Base-by-base conservation (phyloP, 2,113 vertebrate genomes). In the Caranx melampygus region DNA sequence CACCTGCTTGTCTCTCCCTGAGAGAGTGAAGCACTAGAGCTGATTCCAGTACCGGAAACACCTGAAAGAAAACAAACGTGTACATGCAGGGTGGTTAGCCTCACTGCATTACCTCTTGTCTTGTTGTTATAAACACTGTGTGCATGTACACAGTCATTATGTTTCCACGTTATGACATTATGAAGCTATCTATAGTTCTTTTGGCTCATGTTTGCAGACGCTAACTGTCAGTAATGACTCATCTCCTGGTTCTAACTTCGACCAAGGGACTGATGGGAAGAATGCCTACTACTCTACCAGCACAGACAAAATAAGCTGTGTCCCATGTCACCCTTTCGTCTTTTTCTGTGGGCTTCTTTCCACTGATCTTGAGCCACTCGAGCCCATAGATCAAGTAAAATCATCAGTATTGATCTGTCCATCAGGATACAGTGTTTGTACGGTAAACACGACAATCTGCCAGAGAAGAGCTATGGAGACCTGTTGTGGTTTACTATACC, bases 361-460 rank as follows among this genome's bases (percentile, higher is more conserved):
- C 49, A 66, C 6, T 47, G 20, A 81, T 79, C 60, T 54, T 82
- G 51, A 55, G 40, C 52, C 66, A 42, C 52, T 78, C 71, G 52
- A 82, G 45, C 70, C 31, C 7, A 67, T 63, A 49, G 13, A 40
- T 68, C 14, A 7, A 78, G 58, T 26, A 26, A 26, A 26, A 26
- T 26, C 26, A 26, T 26, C 26, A 26, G 26, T 1, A 26, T 26
- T 26, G 26, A 26, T 26, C 26, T 26, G 26, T 26, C 26, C 26
- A 26, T 26, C 26, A 26, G 26, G 26, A 26, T 26, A 26, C 26
- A 77, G 37, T 72, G 59, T 82, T 84, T 84, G 62, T 52, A 59
- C 67, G 75, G 82, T 49, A 87, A 89, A 81, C 66, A 85, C 4
- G 4, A 76, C 78, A 79, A 74, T 90, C 83, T 86, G 85, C 75